Base-by-base conservation (phyloP, 2,797 vertebrate genomes). In the Danio jaintianensis region DNA sequence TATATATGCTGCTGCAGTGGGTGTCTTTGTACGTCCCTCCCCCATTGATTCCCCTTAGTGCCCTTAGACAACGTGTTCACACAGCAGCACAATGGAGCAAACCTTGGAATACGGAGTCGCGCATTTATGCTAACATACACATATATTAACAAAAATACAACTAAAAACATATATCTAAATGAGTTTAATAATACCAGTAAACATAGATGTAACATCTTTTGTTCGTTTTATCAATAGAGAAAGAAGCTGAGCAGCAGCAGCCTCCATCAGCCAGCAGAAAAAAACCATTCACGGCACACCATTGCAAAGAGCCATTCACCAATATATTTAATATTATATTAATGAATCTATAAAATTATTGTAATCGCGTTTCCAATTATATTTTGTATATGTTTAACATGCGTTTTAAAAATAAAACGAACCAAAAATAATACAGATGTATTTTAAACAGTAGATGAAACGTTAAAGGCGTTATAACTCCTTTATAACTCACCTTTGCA, bases 401-500 rank as follows among this genome's bases (percentile, higher is more conserved):
- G 45, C 12, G 38, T 22, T 59, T 36, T n/a, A 43, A 45, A 3
- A 42, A 52, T 22, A 13, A 73, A 40, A 6, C 8, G 12, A 10
- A 29, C 4, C n/a, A 15, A 64, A 45, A 7, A 42, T 29, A 5
- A 11, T 0, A 11, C 2, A 9, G 36, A 16, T 36, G 4, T 7
- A n/a, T 59, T 66, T 15, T 20, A 16, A 4, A 2, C n/a, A 10
- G 11, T 5, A 3, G 13, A 29, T 13, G 20, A 29, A 16, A 16
- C 40, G 38, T 42, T 8, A 4, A 22, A 45, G 1, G 8, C 22
- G 75, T 62, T 70, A 52, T 59, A 59, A 58, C n/a, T 15, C 4
- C 0, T 36, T 15, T 67, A 48, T 16, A 50, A 83, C 92, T 92
- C 88, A 94, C 93, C 92, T 92, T 91, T 48, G 86, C 61, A 81